Evolutionary conservation across 2,888 invertebrate species (phyloP).

Genomic region (Xestia xanthographa): DNA sequence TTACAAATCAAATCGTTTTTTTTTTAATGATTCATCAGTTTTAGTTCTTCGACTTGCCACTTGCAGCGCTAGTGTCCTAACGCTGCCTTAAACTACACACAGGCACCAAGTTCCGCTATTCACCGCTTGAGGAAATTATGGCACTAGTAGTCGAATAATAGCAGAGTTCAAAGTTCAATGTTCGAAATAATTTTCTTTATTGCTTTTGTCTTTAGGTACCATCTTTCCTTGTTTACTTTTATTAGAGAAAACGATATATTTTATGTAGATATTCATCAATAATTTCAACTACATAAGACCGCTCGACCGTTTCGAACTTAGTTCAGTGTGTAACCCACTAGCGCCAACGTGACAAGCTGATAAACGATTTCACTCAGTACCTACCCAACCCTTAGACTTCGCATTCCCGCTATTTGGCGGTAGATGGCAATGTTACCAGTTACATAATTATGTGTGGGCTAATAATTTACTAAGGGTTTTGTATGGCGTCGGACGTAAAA

Average conservation of each 20-base stretch:
- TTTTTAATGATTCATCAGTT: background rate
- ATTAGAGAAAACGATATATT: background rate
- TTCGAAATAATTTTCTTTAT: background rate
- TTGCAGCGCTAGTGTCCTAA: background rate
- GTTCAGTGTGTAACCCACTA: background rate
- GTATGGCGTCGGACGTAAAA: too few relatives aligned
- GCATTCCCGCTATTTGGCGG: background rate
- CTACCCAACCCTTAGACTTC: background rate
- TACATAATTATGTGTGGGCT: background rate
- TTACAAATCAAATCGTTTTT: background rate
- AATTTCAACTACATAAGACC: background rate
- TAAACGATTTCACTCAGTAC: background rate
- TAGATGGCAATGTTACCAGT: background rate
- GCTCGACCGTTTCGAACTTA: too few relatives aligned
- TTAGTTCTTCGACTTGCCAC: background rate
- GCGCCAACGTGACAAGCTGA: background rate
- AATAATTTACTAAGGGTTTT: too few relatives aligned
- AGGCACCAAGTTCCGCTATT: background rate
- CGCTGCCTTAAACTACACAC: too few relatives aligned
- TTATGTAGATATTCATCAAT: background rate
- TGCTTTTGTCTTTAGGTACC: background rate
- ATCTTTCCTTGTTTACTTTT: background rate
- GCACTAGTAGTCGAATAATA: background rate
- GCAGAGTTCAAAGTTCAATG: background rate
- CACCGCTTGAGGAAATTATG: background rate